phyloP scores from a whole-genome alignment of 2,113 vertebrate genomes.

The Engystomops pustulosus region DNA sequence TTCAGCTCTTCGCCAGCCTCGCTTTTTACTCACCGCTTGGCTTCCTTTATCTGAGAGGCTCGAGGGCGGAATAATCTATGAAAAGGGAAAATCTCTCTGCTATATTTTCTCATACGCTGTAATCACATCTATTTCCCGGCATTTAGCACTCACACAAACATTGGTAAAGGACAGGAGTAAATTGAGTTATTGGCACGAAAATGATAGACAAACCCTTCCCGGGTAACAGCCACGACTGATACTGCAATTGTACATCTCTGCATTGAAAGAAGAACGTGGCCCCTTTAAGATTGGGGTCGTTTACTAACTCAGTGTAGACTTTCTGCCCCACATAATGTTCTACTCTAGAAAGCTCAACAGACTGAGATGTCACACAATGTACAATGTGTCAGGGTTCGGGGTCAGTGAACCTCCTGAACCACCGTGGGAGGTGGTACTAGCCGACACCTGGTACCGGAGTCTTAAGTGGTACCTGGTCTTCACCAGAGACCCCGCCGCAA shows the following conservation, averaged over 20 bases:
- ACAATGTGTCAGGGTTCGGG: too few species aligned
- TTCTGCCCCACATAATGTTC: too few species aligned
- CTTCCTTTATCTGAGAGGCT: neutral
- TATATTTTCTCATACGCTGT: constrained; percentile 17
- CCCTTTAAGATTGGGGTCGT: too few species aligned
- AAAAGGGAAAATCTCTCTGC: neutral
- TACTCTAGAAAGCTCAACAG: too few species aligned
- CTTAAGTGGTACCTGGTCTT: too few species aligned
- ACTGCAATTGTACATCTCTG: neutral
- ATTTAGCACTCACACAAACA: constrained; percentile 26
- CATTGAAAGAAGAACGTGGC: too few species aligned
- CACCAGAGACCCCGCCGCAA: too few species aligned
- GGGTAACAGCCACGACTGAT: neutral
- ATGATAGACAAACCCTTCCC: constrained; percentile 28
- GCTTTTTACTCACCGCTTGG: neutral
- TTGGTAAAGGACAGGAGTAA: constrained; percentile 12
- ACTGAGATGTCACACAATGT: too few species aligned
- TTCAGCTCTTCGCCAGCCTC: neutral
- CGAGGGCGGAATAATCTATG: constrained; percentile 20
- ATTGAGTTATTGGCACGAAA: constrained; percentile 38
- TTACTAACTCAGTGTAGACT: too few species aligned
- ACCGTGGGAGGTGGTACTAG: too few species aligned
- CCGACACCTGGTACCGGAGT: too few species aligned
- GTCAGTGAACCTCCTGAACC: too few species aligned
- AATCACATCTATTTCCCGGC: constrained; percentile 43